Base-by-base conservation (phyloP, 1,140 invertebrate genomes). In the Drosophila biarmipes region DNA sequence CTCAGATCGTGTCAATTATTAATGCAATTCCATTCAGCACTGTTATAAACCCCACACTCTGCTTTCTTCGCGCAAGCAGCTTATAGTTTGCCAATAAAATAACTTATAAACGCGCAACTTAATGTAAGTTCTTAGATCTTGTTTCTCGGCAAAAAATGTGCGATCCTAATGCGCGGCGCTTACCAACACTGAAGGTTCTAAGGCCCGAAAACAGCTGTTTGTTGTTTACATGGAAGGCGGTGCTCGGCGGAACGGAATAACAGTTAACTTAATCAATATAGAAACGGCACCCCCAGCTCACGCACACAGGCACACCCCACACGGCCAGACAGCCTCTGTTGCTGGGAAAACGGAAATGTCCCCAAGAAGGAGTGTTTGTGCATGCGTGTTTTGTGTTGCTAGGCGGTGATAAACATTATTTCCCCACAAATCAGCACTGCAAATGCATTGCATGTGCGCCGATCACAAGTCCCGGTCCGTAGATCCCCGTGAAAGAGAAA, bases 131-230 rank as follows among this genome's bases (percentile, higher is more conserved):
- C 5, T 29, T 7, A 10, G 15, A 15, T 29, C 24, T 11, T 48
- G 10, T 48, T 38, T 49, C 8, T 4, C 8, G 40, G 31, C 12
- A 11, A 40, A 35, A 64, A 69, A 69, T 55, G 49, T 69, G 40
- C 17, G 12, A 27, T 37, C 21, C 5, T 3, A 19, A 15, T 10
- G 21, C 12, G 31, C n/a, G 38, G 2, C 53, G 45, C 56, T 84
- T 52, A 55, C 31, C 64, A 84, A 42, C 71, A 84, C 80, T 85
- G 19, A 24, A 6, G 14, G 51, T 72, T 72, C 61, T 64, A 57
- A 24, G 21, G 27, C 15, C 19, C 8, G 2, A 51, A 48, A 84
- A 64, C 76, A 84, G 76, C 80, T 84, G 80, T 68, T 85, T 64
- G 17, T 76, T 73, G 43, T 68, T 72, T 66, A 61, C 73, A 52